Evolutionary conservation across 1,140 invertebrate genomes (phyloP).

Genomic region (Drosophila chauvacae): DNA sequence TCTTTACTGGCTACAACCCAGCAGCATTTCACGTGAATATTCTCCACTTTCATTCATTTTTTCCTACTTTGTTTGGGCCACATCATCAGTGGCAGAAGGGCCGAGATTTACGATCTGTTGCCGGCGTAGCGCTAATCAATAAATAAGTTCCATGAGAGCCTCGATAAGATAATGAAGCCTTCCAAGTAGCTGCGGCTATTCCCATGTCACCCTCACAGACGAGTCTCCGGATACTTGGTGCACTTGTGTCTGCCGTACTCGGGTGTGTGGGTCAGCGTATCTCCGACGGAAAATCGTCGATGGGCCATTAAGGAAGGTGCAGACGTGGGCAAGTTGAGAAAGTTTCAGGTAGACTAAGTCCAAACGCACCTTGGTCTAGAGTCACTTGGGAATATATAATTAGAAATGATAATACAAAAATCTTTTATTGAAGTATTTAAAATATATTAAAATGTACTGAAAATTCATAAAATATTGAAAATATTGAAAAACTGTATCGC

Average conservation of each 20-base stretch:
- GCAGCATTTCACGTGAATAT: conserved; percentile 24
- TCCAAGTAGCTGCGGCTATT: conserved; percentile 39
- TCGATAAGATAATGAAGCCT: conserved; percentile 42
- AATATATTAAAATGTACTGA: no score
- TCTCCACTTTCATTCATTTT: conserved; percentile 36
- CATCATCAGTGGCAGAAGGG: conserved; percentile 38
- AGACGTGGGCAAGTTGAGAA: conserved; percentile 20
- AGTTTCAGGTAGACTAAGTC: not conserved
- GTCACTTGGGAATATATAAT: not conserved
- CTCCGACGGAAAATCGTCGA: conserved; percentile 18
- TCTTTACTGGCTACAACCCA: not conserved
- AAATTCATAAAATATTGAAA: no score
- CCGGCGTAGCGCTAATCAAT: conserved; percentile 32
- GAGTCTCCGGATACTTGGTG: not conserved
- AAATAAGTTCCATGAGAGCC: conserved; percentile 30
- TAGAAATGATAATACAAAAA: not conserved
- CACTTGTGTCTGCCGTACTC: not conserved
- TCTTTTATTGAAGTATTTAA: not conserved
- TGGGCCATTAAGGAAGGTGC: conserved; percentile 23
- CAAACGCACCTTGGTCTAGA: conserved; percentile 17
- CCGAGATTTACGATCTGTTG: conserved; percentile 49
- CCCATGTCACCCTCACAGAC: conserved; percentile 11
- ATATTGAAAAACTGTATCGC: no score
- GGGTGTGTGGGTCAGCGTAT: conserved; percentile 41
- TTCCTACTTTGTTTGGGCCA: conserved; percentile 27